Percentiles rank a stretch among this genome's conserved stretches.
Evolutionary conservation across 1,140 invertebrate genomes (phyloP).

Genomic region (Drosophila busckii): DNA sequence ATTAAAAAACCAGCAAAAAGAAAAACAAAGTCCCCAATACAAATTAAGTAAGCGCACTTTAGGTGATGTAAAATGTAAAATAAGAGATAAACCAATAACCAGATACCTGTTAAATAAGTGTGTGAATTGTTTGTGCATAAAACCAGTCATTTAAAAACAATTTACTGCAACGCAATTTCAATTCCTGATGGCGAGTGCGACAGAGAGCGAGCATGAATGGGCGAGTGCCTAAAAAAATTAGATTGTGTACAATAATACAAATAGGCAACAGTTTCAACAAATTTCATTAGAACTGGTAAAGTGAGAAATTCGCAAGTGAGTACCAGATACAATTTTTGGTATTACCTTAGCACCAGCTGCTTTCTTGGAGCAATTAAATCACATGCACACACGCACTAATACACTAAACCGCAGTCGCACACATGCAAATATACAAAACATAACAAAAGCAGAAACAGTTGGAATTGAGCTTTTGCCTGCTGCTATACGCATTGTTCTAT

Average conservation of each 20-base stretch:
- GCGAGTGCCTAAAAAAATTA: slow-evolving; percentile 37
- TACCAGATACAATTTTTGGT: slow-evolving; percentile 17
- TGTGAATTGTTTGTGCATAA: slow-evolving; percentile 3
- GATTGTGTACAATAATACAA: slow-evolving; percentile 13
- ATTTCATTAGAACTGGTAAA: slow-evolving; percentile 14
- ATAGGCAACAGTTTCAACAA: slow-evolving; percentile 12
- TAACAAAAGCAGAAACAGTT: slow-evolving; percentile 57
- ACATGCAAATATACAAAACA: slow-evolving; percentile 35
- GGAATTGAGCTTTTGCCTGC: slow-evolving; percentile 11
- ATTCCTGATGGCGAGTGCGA: slow-evolving; percentile 43
- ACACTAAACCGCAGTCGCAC: slow-evolving; percentile 1
- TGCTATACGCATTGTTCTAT: background rate
- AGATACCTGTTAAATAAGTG: background rate
- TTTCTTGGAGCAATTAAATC: slow-evolving; percentile 53
- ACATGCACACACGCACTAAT: slow-evolving; percentile 15
- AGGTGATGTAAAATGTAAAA: slow-evolving; percentile 20
- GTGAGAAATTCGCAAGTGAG: slow-evolving; percentile 38
- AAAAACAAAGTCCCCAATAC: slow-evolving; percentile 31
- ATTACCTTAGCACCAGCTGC: slow-evolving; percentile 41
- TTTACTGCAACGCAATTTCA: slow-evolving; percentile 31
- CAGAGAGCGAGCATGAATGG: slow-evolving; percentile 19
- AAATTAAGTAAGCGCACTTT: slow-evolving; percentile 18
- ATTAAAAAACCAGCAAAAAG: background rate
- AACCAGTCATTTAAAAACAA: background rate
- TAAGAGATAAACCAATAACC: slow-evolving; percentile 6